These are phyloP conservation scores for Tanytarsus gracilentus DNA, from an alignment of 2,888 invertebrate genomes.

Conservation along the genomic window DNA sequence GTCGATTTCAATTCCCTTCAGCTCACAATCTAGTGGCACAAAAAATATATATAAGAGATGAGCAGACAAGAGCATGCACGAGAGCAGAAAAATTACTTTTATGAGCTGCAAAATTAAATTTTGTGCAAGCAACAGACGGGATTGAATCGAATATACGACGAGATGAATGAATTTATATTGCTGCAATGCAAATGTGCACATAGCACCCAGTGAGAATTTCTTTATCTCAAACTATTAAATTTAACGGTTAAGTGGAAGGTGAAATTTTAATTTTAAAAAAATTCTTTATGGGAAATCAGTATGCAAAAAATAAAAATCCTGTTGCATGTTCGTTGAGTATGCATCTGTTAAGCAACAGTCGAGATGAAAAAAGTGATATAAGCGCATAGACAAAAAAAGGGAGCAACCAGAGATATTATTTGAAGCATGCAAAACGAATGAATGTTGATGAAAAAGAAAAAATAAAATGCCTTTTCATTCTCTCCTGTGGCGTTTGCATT, in stretches of 20 bases:
- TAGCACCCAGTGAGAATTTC: too few species aligned
- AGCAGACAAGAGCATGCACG: neutral
- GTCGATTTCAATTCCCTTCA: neutral
- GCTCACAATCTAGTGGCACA: neutral
- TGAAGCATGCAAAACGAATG: neutral
- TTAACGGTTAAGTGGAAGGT: too few species aligned
- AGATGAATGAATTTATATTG: neutral
- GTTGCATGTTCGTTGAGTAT: neutral
- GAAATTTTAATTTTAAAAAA: too few species aligned
- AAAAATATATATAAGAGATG: neutral
- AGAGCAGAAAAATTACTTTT: neutral
- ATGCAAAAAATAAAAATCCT: neutral
- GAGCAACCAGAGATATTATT: neutral
- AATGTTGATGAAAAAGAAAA: neutral
- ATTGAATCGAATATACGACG: neutral
- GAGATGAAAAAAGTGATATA: neutral
- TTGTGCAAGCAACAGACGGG: neutral
- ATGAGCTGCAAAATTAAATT: conserved; percentile 3
- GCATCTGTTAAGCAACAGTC: neutral
- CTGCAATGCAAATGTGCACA: neutral
- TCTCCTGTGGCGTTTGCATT: neutral
- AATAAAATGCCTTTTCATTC: conserved; percentile 10
- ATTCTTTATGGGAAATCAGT: too few species aligned
- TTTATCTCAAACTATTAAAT: too few species aligned
- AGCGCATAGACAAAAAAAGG: too few species aligned